Conservation (phyloP, 2,888 invertebrate species). For the Itoplectis maculator region DNA sequence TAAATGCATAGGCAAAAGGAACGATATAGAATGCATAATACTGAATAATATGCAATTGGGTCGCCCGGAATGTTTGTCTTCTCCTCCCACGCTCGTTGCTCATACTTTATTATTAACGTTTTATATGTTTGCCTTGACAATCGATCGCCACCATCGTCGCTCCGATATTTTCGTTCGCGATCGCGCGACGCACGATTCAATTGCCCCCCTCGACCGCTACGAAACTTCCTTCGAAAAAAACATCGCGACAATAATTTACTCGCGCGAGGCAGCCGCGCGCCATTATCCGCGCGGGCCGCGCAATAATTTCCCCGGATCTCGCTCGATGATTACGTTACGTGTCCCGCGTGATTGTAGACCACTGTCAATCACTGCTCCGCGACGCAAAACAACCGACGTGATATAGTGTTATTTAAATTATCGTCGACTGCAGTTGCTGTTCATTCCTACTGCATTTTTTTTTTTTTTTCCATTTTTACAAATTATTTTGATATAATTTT, state of each 20-base stretch:
- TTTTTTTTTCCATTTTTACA: too few relatives aligned
- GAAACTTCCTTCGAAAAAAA: slow-evolving; percentile 26
- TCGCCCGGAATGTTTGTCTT: slow-evolving; percentile 30
- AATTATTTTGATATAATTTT: too few relatives aligned
- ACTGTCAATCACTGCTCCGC: background rate
- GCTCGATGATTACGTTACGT: slow-evolving; percentile 14
- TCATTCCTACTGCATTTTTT: too few relatives aligned
- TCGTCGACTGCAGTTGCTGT: too few relatives aligned
- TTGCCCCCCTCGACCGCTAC: slow-evolving; percentile 9
- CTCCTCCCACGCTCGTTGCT: background rate
- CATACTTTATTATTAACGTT: slow-evolving; percentile 34
- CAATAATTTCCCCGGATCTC: slow-evolving; percentile 11
- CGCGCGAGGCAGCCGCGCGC: background rate
- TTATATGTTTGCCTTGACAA: slow-evolving; percentile 31
- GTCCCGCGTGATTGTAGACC: background rate
- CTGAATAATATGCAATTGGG: slow-evolving; percentile 45
- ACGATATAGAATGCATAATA: slow-evolving; percentile 6
- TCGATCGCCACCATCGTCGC: slow-evolving; percentile 40
- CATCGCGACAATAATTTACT: slow-evolving; percentile 25
- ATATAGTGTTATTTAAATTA: background rate
- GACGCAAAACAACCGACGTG: background rate
- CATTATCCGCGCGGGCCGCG: slow-evolving; percentile 14
- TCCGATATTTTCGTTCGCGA: slow-evolving; percentile 49
- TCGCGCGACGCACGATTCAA: slow-evolving; percentile 19
- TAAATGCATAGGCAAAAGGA: slow-evolving; percentile 6